Evolutionary conservation across 1,140 invertebrate genomes (phyloP).

Genomic region (Aphelenchoides avenae): DNA sequence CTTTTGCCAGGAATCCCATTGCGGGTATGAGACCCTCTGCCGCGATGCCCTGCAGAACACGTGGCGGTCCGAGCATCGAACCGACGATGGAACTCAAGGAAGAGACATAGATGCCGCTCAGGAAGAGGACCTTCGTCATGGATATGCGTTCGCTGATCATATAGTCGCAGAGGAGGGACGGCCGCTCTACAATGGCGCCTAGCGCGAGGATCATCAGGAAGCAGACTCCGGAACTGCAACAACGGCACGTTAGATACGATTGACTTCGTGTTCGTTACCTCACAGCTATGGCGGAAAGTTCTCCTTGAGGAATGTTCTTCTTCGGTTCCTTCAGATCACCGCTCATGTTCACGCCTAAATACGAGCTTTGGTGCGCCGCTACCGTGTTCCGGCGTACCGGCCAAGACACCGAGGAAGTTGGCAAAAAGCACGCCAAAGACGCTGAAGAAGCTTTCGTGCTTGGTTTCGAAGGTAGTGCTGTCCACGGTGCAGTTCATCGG

Average conservation of each 20-base stretch:
- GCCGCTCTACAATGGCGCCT: too few relatives aligned
- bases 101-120: slow-evolving; percentile 86
- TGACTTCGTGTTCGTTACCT: too few relatives aligned
- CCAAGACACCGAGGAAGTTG: slow-evolving; percentile 83
- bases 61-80: slow-evolving; percentile 86
- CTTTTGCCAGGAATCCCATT: slow-evolving; percentile 76
- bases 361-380: neutral
- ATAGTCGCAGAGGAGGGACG: slow-evolving; percentile 75
- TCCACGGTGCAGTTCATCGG: slow-evolving; percentile 65
- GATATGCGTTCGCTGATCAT: slow-evolving; percentile 75
- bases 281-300: slow-evolving; percentile 80
- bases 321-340: slow-evolving; percentile 85
- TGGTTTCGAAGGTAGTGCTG: slow-evolving; percentile 56
- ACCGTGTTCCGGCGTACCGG: slow-evolving; percentile 67
- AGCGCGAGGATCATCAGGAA: neutral
- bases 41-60: slow-evolving; percentile 87
- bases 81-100: slow-evolving; percentile 89
- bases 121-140: slow-evolving; percentile 69
- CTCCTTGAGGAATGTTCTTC: slow-evolving; percentile 86
- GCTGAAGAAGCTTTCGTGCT: slow-evolving; percentile 73
- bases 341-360: slow-evolving; percentile 80
- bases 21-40: slow-evolving; percentile 89
- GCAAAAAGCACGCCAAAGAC: slow-evolving; percentile 92
- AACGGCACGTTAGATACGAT: too few relatives aligned
- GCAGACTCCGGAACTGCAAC: slow-evolving; percentile 66